Base-by-base conservation (phyloP, 2,888 invertebrate species). In the Volucella inanis region DNA sequence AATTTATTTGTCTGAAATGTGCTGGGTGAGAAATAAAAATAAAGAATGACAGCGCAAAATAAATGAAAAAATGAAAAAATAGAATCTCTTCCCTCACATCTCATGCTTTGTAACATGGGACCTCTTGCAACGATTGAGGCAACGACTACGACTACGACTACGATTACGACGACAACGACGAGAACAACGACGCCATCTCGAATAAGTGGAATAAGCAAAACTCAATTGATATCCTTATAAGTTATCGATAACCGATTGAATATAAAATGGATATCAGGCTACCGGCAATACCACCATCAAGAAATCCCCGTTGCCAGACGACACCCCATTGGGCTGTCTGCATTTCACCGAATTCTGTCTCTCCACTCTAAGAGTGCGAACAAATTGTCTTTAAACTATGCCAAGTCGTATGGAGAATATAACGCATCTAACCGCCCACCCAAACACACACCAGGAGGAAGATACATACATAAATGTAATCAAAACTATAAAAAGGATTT, bases 1-100 rank as follows among this genome's bases (percentile, higher is more conserved):
- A 85, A 85, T 85, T 85, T 85, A 85, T 85, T 81, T 85, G 85
- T 85, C 85, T 85, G 85, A 85, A 81, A 81, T 85, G 76, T 72
- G 80, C 71, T 67, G 71, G 76, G 85, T 77, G 81, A 64, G 64
- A 81, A 81, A 85, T 85, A 81, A 81, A 85, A 85, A 80, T 81
- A 85, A 81, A 81, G 85, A 81, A 85, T 81, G 85, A 72, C 81
- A 85, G 64, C 39, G 64, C 8, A 74, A 55, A 43, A 57, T 71
- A 15, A 64, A 65, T 55, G 43, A 54, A 54, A 45, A 67, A 49
- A 59, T 57, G 50, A 57, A 50, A 67, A n/a, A n/a, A n/a, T n/a
- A n/a, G n/a, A n/a, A n/a, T n/a, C n/a, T 62, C 38, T 64, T 45
- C 15, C 11, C 31, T 18, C 54, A 31, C 54, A 18, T 50, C 52